A percentile compares a stretch with the other conserved stretches of the same genome.
These are phyloP conservation scores for Spondyliosoma cantharus DNA, from an alignment of 2,797 vertebrate species.

Conservation along the genomic window DNA sequence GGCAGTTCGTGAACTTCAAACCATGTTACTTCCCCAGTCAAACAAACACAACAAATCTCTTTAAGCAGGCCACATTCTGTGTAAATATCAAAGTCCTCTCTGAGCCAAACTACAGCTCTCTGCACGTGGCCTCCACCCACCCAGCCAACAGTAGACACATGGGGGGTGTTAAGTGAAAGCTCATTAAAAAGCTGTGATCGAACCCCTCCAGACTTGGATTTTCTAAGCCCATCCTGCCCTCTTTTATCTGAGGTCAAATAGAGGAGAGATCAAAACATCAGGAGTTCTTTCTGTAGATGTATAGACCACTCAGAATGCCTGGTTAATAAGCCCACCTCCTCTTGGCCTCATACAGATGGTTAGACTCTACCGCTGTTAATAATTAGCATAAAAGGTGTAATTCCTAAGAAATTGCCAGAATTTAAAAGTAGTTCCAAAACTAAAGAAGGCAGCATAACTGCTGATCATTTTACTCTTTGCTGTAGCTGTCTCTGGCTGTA, in stretches of 20 bases:
- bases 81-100: slow-evolving; percentile 2
- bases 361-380: not conserved
- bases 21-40: slow-evolving; percentile 4
- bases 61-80: slow-evolving; percentile 22
- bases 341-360: not conserved
- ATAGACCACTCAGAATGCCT: slow-evolving; percentile 7
- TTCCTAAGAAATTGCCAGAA: no score
- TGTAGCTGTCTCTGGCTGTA: no score
- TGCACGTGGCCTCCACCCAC: slow-evolving; percentile 1
- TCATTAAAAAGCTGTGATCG: slow-evolving; percentile 18
- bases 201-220: slow-evolving; percentile 1
- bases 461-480: no score
- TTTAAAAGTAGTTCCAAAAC: no score
- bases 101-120: not conserved
- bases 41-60: slow-evolving; percentile 36
- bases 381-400: no score
- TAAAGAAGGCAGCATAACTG: no score
- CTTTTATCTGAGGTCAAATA: slow-evolving; percentile 7
- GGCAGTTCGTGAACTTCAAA: slow-evolving; percentile 24
- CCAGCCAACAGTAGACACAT: not conserved
- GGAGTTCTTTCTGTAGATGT: slow-evolving; percentile 23
- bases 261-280: slow-evolving; percentile 6
- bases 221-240: slow-evolving; percentile 7
- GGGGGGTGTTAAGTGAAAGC: slow-evolving; percentile 9
- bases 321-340: slow-evolving; percentile 11